A percentile compares a stretch with the other conserved stretches of the same genome.
phyloP scores from a whole-genome alignment of 2,797 vertebrate genomes.

The Prionace glauca region DNA sequence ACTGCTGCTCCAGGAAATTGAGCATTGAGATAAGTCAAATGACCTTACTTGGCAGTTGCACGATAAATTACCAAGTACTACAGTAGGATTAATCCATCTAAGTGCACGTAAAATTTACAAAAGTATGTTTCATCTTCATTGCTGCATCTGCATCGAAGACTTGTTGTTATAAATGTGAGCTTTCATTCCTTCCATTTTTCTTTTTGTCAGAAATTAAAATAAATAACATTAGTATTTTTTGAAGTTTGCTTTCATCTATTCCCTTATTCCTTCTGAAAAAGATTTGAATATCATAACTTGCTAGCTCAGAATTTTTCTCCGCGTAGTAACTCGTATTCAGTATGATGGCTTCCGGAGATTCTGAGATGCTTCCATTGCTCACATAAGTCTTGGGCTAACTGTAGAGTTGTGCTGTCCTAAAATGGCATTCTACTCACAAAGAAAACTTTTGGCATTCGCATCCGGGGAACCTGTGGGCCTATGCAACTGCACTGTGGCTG shows the following conservation, averaged over 20 bases:
- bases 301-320: not conserved
- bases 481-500: too few species aligned
- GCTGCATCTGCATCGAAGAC: too few species aligned
- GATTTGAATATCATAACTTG: not conserved
- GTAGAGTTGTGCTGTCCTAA: too few species aligned
- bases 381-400: not conserved
- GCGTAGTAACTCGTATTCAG: not conserved
- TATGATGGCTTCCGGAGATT: not conserved
- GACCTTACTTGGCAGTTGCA: not conserved
- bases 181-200: not conserved
- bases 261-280: not conserved
- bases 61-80: not conserved
- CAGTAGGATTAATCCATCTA: not conserved
- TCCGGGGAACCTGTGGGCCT: too few species aligned
- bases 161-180: too few species aligned
- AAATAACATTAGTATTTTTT: too few species aligned
- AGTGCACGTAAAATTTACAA: not conserved
- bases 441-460: too few species aligned
- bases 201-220: too few species aligned
- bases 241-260: not conserved
- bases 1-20: not conserved
- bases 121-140: not conserved
- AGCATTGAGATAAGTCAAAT: not conserved
- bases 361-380: not conserved
- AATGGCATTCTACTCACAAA: not conserved